phyloP scores from a whole-genome alignment of 2,888 invertebrate species.

The Amphimallon solstitiale region DNA sequence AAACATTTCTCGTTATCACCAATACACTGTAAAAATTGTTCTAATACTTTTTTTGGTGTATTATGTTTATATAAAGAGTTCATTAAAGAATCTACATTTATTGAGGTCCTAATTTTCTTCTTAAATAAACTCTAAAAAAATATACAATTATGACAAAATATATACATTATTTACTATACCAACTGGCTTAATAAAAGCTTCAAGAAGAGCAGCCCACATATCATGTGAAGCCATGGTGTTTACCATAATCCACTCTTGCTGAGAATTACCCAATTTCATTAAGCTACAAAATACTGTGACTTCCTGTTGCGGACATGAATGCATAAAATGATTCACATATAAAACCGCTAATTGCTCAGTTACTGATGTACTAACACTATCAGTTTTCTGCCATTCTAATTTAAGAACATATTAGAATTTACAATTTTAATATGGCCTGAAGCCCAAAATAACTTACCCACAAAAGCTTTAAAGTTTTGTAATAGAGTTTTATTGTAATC shows the following conservation, averaged over 20 bases:
- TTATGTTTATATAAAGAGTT: slow-evolving; percentile 55
- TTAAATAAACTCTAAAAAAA: slow-evolving; percentile 67
- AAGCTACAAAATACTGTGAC: slow-evolving; percentile 53
- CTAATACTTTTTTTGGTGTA: slow-evolving; percentile 62
- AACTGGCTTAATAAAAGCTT: slow-evolving; percentile 55
- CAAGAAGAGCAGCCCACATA: slow-evolving; percentile 54
- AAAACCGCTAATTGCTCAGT: slow-evolving; percentile 54
- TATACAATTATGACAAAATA: slow-evolving; percentile 20
- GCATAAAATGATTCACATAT: slow-evolving; percentile 51
- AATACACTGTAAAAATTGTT: slow-evolving; percentile 55
- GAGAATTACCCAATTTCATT: slow-evolving; percentile 57
- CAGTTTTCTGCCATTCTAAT: slow-evolving; percentile 23
- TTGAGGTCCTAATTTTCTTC: slow-evolving; percentile 55
- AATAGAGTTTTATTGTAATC: slow-evolving; percentile 51
- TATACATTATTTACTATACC: slow-evolving; percentile 32
- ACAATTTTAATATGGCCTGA: background rate
- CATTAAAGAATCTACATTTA: slow-evolving; percentile 55
- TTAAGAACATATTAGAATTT: background rate
- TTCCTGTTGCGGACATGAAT: slow-evolving; percentile 48
- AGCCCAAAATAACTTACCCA: slow-evolving; percentile 47
- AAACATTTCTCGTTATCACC: slow-evolving; percentile 67
- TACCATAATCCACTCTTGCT: slow-evolving; percentile 58
- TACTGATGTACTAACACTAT: slow-evolving; percentile 46
- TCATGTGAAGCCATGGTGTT: slow-evolving; percentile 55
- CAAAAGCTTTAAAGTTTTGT: slow-evolving; percentile 51